Percentiles rank a stretch among this genome's conserved stretches.
phyloP scores from a whole-genome alignment of 35 echinoderm and acorn worm genomes.

The Heliocidaris erythrogramma region DNA sequence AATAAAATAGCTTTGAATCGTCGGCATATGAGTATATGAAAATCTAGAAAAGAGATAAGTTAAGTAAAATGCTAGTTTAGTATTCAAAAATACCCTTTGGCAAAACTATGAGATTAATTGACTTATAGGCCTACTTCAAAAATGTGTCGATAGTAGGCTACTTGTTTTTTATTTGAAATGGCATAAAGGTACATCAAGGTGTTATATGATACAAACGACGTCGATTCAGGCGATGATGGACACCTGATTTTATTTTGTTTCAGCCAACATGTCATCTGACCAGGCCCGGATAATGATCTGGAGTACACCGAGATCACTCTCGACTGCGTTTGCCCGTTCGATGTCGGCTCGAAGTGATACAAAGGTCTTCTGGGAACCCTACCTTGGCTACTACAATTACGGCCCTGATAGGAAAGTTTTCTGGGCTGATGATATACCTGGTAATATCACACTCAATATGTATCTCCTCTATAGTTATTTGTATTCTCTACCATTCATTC shows the following conservation, averaged over 20 bases:
- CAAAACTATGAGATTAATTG: too few species aligned
- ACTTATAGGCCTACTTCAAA: too few species aligned
- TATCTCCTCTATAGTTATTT: neutral
- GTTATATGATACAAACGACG: too few species aligned
- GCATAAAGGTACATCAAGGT: too few species aligned
- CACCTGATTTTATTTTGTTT: neutral
- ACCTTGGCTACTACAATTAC: neutral
- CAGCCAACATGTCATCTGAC: neutral
- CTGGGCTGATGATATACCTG: slow-evolving; percentile 25
- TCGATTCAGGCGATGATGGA: too few species aligned
- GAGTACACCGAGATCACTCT: slow-evolving; percentile 1
- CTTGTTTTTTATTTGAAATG: too few species aligned
- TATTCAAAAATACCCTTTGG: too few species aligned
- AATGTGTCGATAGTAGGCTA: too few species aligned
- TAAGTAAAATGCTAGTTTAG: too few species aligned
- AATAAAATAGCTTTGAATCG: too few species aligned
- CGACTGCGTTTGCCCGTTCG: slow-evolving; percentile 22
- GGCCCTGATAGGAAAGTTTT: neutral
- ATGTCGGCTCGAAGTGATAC: neutral
- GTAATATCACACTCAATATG: neutral
- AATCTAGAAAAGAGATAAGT: too few species aligned
- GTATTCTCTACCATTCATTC: neutral
- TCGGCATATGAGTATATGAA: too few species aligned
- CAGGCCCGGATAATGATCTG: slow-evolving; percentile 18
- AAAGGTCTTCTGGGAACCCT: neutral